Percentiles rank a stretch among this genome's conserved stretches.
Conservation (phyloP, 2,888 invertebrate species). For the Acleris sparsana region DNA sequence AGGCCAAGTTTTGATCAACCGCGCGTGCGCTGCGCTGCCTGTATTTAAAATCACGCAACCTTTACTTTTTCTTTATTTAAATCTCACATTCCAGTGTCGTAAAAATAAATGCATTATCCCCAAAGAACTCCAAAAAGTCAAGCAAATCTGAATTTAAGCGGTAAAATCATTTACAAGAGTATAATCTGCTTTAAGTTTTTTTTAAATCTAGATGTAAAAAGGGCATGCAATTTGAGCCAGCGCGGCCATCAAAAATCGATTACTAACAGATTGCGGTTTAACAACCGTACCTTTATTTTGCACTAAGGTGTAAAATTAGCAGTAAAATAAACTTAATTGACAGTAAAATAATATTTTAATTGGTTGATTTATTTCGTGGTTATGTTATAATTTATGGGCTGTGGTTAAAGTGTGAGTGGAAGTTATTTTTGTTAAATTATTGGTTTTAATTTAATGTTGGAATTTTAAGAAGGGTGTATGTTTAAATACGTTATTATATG, state of each 20-base stretch:
- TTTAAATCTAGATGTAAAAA: constrained; percentile 21
- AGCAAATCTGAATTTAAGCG: constrained; percentile 29
- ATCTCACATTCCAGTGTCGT: too few relatives aligned
- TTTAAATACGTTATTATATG: too few relatives aligned
- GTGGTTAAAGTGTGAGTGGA: background rate
- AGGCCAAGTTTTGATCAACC: too few relatives aligned
- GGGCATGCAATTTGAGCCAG: constrained; percentile 34
- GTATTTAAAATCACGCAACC: too few relatives aligned
- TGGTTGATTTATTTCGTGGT: background rate
- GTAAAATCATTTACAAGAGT: constrained; percentile 24
- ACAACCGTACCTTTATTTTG: constrained; percentile 51
- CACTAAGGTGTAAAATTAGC: constrained; percentile 32
- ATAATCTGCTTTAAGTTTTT: constrained; percentile 25
- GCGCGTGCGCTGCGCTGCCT: too few relatives aligned
- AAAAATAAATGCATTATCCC: background rate
- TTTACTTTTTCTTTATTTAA: too few relatives aligned
- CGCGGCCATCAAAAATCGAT: constrained; percentile 77
- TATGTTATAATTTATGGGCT: background rate
- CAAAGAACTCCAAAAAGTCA: constrained; percentile 8
- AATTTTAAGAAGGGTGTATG: too few relatives aligned
- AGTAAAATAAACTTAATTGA: constrained; percentile 23
- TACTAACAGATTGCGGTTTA: constrained; percentile 72
- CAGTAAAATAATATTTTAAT: constrained; percentile 27
- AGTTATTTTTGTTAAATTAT: too few relatives aligned
- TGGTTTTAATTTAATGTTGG: too few relatives aligned